phyloP scores from a whole-genome alignment of 2,113 vertebrate species.

The Tenebrosternarchus preto region DNA sequence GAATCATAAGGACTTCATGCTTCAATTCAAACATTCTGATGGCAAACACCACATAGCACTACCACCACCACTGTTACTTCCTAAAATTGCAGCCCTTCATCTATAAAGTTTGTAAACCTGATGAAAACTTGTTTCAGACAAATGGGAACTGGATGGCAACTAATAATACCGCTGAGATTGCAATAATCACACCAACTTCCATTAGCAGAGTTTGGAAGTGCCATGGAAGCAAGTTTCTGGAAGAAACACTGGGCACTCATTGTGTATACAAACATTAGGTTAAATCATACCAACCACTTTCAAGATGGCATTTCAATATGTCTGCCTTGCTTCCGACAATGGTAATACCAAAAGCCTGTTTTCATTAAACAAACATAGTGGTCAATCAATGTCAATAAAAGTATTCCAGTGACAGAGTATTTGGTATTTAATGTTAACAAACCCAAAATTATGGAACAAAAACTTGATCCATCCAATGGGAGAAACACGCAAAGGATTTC shows the following conservation, averaged over 20 bases:
- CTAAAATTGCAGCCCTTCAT: constrained; percentile 28
- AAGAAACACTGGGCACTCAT: neutral
- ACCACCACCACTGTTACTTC: neutral
- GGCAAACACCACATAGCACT: neutral
- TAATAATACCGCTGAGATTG: neutral
- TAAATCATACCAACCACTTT: neutral
- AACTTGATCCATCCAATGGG: neutral
- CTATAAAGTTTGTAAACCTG: neutral
- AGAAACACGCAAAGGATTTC: neutral
- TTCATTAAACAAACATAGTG: neutral
- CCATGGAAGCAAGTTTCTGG: neutral
- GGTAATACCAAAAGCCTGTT: constrained; percentile 9
- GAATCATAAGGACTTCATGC: neutral
- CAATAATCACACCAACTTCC: neutral
- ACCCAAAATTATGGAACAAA: neutral
- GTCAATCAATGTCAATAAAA: constrained; percentile 9
- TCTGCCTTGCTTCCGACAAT: neutral
- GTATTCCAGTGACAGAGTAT: neutral
- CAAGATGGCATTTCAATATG: neutral
- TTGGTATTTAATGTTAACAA: neutral
- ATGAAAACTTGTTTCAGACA: neutral
- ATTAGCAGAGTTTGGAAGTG: neutral
- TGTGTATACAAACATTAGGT: neutral
- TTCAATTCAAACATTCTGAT: neutral
- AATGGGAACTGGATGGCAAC: neutral